Conservation (phyloP, 1,140 invertebrate species). For the Latrodectus geometricus region DNA sequence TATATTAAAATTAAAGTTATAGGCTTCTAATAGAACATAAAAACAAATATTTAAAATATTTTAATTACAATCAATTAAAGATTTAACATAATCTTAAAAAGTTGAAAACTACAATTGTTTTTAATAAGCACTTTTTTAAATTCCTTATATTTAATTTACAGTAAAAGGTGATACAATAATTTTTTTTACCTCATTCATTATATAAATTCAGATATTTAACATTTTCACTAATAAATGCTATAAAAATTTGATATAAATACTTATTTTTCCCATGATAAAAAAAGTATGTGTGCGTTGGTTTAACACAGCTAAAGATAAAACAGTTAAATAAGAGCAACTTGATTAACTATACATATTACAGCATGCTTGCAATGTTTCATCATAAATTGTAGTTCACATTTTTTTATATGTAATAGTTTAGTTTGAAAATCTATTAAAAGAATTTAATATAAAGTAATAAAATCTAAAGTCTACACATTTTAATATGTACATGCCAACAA, state of each 20-base stretch:
- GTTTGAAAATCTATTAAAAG: conserved; percentile 52
- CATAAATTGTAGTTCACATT: conserved; percentile 14
- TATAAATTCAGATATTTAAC: not conserved
- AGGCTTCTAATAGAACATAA: too few relatives aligned
- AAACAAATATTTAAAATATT: too few relatives aligned
- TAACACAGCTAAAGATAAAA: not conserved
- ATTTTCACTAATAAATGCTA: not conserved
- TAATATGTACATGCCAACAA: conserved; percentile 54
- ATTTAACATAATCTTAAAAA: too few relatives aligned
- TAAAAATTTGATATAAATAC: not conserved
- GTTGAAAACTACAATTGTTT: too few relatives aligned
- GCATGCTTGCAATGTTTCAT: conserved; percentile 54
- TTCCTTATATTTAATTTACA: too few relatives aligned
- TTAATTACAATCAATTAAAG: too few relatives aligned
- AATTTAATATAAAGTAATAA: conserved; percentile 58
- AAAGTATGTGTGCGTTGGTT: conserved; percentile 17
- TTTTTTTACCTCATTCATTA: too few relatives aligned
- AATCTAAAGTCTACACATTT: conserved; percentile 55
- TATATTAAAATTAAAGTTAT: too few relatives aligned
- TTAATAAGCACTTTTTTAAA: too few relatives aligned
- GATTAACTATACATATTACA: conserved; percentile 51
- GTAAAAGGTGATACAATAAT: too few relatives aligned
- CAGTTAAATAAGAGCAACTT: conserved; percentile 7
- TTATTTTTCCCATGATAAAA: not conserved
- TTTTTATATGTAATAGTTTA: conserved; percentile 43